Evolutionary conservation across 2,888 invertebrate genomes (phyloP).

Genomic region (Tetrapedia diversipes): DNA sequence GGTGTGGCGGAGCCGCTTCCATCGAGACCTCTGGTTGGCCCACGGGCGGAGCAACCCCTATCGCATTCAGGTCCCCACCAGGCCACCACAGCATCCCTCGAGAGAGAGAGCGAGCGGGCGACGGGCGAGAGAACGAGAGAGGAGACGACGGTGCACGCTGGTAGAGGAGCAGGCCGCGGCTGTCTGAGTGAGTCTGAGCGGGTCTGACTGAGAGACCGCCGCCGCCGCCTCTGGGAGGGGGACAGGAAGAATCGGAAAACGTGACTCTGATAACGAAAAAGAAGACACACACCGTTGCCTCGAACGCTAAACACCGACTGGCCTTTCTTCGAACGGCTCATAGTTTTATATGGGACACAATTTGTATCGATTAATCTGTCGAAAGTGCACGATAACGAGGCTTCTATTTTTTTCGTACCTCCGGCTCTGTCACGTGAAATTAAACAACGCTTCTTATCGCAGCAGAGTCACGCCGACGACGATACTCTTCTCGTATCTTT

Average conservation of each 20-base stretch:
- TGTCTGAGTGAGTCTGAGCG: constrained; percentile 39
- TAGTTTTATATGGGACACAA: not conserved
- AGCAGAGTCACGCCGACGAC: too few relatives aligned
- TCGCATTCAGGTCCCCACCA: constrained; percentile 72
- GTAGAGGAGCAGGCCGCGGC: constrained; percentile 53
- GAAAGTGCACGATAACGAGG: not conserved
- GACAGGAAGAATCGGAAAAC: constrained; percentile 48
- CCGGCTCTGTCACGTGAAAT: too few relatives aligned
- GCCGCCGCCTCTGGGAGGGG: constrained; percentile 15
- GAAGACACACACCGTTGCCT: constrained; percentile 28
- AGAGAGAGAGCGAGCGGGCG: constrained; percentile 52
- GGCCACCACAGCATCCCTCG: constrained; percentile 76
- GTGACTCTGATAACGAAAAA: constrained; percentile 67
- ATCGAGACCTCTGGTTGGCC: constrained; percentile 81
- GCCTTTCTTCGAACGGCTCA: not conserved
- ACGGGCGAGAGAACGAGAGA: constrained; percentile 51
- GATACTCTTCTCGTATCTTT: not conserved
- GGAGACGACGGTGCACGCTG: constrained; percentile 35
- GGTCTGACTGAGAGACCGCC: too few relatives aligned
- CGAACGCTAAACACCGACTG: constrained; percentile 19
- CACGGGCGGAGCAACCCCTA: constrained; percentile 83
- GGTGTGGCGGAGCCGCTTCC: constrained; percentile 80
- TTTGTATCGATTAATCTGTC: not conserved
- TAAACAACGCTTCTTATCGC: too few relatives aligned
- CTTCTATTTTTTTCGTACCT: not conserved